phyloP scores from a whole-genome alignment of 2,797 vertebrate species.

The Spinus olivaceus region DNA sequence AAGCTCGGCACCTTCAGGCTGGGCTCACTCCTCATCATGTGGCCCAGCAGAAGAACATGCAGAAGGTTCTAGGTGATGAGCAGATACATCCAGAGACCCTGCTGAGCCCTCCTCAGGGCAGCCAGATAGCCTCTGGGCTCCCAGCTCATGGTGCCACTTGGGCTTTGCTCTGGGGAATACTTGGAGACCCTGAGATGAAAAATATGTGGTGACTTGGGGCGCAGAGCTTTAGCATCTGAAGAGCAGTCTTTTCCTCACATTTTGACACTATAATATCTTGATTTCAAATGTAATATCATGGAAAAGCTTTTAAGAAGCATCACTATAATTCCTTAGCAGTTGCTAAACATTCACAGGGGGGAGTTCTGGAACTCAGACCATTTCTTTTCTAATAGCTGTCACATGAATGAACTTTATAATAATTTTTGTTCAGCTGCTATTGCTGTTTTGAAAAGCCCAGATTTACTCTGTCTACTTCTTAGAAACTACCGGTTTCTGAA shows the following conservation, averaged over 20 bases:
- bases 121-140: background rate
- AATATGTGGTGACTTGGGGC: background rate
- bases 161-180: background rate
- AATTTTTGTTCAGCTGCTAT: background rate
- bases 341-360: background rate
- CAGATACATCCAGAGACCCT: background rate
- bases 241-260: background rate
- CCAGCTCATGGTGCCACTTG: background rate
- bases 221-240: background rate
- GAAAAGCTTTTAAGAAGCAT: background rate
- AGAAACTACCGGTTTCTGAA: background rate
- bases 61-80: background rate
- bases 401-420: background rate
- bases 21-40: fast-evolving
- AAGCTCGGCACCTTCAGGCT: background rate
- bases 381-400: background rate
- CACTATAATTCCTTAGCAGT: background rate
- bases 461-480: background rate
- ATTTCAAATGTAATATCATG: background rate
- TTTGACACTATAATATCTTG: background rate
- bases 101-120: background rate
- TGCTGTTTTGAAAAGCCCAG: background rate
- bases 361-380: background rate
- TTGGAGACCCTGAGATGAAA: background rate
- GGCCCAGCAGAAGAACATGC: background rate